Evolutionary conservation across 2,888 invertebrate genomes (phyloP), one percentile per base, ranked within the genome.

Genomic region (Patella depressa): DNA sequence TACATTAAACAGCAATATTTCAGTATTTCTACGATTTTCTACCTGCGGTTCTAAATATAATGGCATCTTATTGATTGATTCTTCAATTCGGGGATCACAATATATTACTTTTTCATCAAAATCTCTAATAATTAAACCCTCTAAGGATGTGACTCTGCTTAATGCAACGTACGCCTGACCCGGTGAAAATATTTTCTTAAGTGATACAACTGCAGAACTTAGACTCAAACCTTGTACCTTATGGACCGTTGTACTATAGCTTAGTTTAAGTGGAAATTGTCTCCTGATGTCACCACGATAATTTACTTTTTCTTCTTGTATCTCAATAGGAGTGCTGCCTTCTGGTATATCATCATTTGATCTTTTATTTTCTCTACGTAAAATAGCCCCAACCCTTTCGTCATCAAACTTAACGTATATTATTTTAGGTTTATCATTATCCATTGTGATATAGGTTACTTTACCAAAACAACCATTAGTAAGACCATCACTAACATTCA

Each of bases 161-260:
- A 80, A 59, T 15, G 80, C 80, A 19, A 80, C 80, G 75, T 80
- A 80, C 12, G 80, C 78, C 24, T 78, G 78, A 3, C 80, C 80
- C 29, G 55, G 65, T 45, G 76, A 57, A 76, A 80, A 80, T 34
- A 73, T 72, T 72, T 70, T 76, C 14, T 76, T 70, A n/a, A 80
- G 69, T 11, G 69, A 72, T 29, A 80, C 77, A 70, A 79, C 78
- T 29, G 74, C 74, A 53, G 70, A 53, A 14, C 72, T 29, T 2
- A 75, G 71, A 9, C 74, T 80, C 15, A 78, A 19, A 45, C 80
- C 80, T 53, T 80, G 80, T 29, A 80, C 78, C 29, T 80, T 79
- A 45, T 80, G 80, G 34, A 77, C 53, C 14, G 80, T 78, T 54
- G 75, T 77, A n/a, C 75, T 78, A 71, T 71, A 71, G 24, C 29